Evolutionary conservation across 2,113 vertebrate species (phyloP), one percentile per base, ranked within the genome.

Genomic region (Lucifuga dentata): DNA sequence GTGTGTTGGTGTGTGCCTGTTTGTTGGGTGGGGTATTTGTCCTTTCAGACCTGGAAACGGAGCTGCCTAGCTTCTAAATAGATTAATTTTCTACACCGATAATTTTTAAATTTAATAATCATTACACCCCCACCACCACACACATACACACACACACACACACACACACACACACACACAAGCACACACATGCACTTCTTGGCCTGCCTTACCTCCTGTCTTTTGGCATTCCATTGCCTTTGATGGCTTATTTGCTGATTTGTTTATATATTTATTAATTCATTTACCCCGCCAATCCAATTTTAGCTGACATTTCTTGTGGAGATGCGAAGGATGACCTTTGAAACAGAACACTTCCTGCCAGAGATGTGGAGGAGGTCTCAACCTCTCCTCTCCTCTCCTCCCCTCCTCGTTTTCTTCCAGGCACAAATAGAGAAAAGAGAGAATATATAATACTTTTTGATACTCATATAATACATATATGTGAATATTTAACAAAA

Each of bases 251-350:
- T 86, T 92, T 92, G 90, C 90, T 90, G 91, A 92, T 95, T 95
- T 95, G 92, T 92, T 92, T 91, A 91, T 93, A 89, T 91, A 92
- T 94, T 93, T 92, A 90, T 86, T 94, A 88, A 88, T 93, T 93
- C 33, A 82, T 93, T 94, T 93, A 91, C 91, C 77, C 85, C 89
- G 88, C 84, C 87, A 91, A 95, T 95, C 94, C 93, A 95, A 93
- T 97, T 96, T 95, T 93, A 90, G 89, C 84, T 92, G 95, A 95
- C 95, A 95, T 97, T 96, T 95, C 93, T 95, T 91, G 92, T 93
- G 85, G 88, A 89, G 92, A 91, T 94, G 92, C 91, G 87, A 95
- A 92, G 91, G 88, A 89, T 96, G 93, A 95, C 95, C 96, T 96
- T 97, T 96, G 91, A 87, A 94, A 93, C 89, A 88, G 93, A 93